Evolutionary conservation across 2,888 invertebrate species (phyloP), one percentile per base, ranked within the genome.

Genomic region (Agelastica alni): DNA sequence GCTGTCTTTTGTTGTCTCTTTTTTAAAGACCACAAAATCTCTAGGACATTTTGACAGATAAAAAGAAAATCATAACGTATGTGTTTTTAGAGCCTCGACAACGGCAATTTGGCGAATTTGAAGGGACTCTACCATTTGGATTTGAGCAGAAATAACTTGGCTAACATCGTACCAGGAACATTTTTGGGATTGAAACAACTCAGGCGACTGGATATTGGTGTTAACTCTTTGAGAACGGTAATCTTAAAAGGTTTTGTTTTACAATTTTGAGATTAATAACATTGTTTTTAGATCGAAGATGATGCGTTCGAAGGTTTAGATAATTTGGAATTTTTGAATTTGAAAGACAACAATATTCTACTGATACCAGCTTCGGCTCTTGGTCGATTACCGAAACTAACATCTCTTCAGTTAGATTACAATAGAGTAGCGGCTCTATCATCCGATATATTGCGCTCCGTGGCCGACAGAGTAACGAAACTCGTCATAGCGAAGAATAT

Each of bases 351-450:
- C 77, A 93, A 93, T 61, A 90, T 95, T 48, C 80, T 94, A 0
- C 78, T 92, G 1, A 86, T 94, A 31, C 95, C 94, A 0, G 89
- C 91, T 0, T 86, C 88, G 32, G 92, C 93, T 0, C 77, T 94
- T 3, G 88, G 89, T 4, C 84, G 89, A n/a, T 75, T 94, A 9
- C 88, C 91, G 0, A 85, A 84, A 42, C 77, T 93, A 2, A 81
- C 84, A 2, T 84, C 86, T 7, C 81, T 94, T 0, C 88, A 89
- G 69, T 76, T 94, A 57, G 92, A 93, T 62, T 93, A 87, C 74
- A 95, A 95, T 75, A 81, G 93, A 62, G 89, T 95, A 3, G 91
- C 92, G 0, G 93, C 92, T 0, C 75, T 93, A 34, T 91, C 92
- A 0, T 85, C 85, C 5, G 91, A 91, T 64, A 87, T 91, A 55